These are phyloP conservation scores for Rousettus leschenaultii DNA, from an alignment of 2,113 vertebrate species.

Conservation along the genomic window DNA sequence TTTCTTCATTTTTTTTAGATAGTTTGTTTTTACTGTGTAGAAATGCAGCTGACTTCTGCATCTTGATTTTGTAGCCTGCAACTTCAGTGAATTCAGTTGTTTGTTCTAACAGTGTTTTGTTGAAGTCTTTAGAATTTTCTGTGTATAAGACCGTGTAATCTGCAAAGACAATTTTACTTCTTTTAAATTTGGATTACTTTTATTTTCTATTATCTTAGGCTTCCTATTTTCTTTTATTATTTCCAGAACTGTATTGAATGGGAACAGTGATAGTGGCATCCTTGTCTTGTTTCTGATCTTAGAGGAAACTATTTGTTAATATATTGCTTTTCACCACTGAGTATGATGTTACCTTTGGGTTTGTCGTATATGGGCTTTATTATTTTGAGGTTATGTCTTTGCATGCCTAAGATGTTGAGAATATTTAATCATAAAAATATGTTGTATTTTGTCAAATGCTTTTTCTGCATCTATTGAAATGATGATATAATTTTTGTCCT, in stretches of 20 bases:
- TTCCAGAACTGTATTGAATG: background rate
- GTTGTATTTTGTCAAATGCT: background rate
- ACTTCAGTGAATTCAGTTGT: background rate
- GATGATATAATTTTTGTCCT: background rate
- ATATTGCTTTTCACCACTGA: background rate
- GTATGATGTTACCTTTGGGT: background rate
- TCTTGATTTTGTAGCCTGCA: background rate
- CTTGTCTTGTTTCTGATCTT: background rate
- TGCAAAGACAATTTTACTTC: background rate
- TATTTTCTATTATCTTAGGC: background rate
- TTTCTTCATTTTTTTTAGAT: background rate
- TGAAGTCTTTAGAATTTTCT: background rate
- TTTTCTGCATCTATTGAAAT: background rate
- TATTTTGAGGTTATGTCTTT: background rate
- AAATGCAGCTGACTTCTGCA: background rate
- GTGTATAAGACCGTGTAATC: background rate
- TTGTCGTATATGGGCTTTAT: background rate
- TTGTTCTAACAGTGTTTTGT: background rate
- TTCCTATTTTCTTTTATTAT: background rate
- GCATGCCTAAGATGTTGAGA: background rate
- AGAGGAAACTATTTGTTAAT: background rate
- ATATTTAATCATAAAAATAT: background rate
- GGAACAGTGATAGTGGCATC: background rate
- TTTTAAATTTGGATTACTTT: background rate
- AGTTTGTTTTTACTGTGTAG: background rate